These are phyloP conservation scores for Tineola bisselliella DNA, from an alignment of 2,888 invertebrate species.

Conservation along the genomic window DNA sequence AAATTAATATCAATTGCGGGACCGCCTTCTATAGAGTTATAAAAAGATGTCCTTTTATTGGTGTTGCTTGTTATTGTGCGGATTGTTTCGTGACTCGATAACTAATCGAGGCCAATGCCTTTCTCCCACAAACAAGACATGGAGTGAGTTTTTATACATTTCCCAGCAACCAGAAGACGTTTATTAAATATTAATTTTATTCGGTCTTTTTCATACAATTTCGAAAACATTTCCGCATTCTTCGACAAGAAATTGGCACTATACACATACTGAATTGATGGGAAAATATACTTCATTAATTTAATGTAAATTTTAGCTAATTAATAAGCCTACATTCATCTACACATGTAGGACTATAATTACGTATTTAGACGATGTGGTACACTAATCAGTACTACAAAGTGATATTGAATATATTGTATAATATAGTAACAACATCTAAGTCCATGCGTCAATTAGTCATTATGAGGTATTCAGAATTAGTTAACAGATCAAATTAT, in stretches of 20 bases:
- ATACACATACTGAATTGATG: not conserved
- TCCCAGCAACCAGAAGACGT: not conserved
- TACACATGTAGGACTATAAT: no score
- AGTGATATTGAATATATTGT: no score
- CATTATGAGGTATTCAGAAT: no score
- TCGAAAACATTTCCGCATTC: not conserved
- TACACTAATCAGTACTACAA: no score
- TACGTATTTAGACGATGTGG: no score
- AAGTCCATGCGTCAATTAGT: no score
- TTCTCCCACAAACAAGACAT: not conserved
- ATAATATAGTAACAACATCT: no score
- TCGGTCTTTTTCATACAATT: not conserved
- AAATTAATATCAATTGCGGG: conserved; percentile 55
- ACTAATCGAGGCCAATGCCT: not conserved
- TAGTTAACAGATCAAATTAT: no score
- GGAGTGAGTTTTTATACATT: not conserved
- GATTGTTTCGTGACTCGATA: conserved; percentile 3
- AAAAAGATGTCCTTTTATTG: conserved; percentile 20
- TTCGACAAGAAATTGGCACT: not conserved
- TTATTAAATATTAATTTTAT: conserved; percentile 3
- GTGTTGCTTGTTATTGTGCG: conserved; percentile 12
- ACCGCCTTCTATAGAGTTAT: conserved; percentile 29
- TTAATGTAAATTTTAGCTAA: no score
- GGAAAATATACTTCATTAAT: not conserved
- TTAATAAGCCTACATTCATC: no score